Evolutionary conservation across 2,888 invertebrate species (phyloP), one percentile per base, ranked within the genome.

Genomic region (Pyralis farinalis): DNA sequence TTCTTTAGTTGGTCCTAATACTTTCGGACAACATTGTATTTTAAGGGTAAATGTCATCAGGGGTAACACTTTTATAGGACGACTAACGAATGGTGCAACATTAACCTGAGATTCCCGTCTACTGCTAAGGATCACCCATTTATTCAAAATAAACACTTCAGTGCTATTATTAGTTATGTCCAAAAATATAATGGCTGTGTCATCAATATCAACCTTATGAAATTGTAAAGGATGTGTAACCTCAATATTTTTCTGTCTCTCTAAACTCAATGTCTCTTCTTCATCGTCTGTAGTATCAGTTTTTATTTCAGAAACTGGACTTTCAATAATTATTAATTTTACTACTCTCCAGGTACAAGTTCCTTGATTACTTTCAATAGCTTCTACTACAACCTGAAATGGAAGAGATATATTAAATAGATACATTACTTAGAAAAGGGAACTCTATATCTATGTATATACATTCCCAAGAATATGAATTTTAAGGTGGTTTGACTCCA

Each of bases 351-450:
- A 92, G 34, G 73, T 71, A 42, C 76, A 90, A 7, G 61, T 54
- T 9, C 86, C 89, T 80, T 93, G 93, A 53, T 92, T 91, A 68
- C 94, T 95, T 77, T 95, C 95, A 55, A 95, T 93, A 1, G 92
- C 90, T 65, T 95, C 93, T 3, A 91, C 90, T 40, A 90, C 65
- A 1, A 94, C 83, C 89, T 90, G 64, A 37, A 70, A 67, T 33
- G 3, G 31, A 22, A 31, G n/a, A n/a, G n/a, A n/a, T n/a, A n/a
- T n/a, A n/a, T n/a, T n/a, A n/a, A n/a, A n/a, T n/a, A n/a, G n/a
- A n/a, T n/a, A n/a, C n/a, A n/a, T n/a, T n/a, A n/a, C n/a, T n/a
- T n/a, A n/a, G n/a, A n/a, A n/a, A n/a, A n/a, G n/a, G n/a, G n/a
- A n/a, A n/a, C n/a, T n/a, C n/a, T n/a, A n/a, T n/a, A n/a, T n/a